Evolutionary conservation across 2,797 vertebrate genomes (phyloP), one percentile per base, ranked within the genome.

Genomic region (Arvicola amphibius): DNA sequence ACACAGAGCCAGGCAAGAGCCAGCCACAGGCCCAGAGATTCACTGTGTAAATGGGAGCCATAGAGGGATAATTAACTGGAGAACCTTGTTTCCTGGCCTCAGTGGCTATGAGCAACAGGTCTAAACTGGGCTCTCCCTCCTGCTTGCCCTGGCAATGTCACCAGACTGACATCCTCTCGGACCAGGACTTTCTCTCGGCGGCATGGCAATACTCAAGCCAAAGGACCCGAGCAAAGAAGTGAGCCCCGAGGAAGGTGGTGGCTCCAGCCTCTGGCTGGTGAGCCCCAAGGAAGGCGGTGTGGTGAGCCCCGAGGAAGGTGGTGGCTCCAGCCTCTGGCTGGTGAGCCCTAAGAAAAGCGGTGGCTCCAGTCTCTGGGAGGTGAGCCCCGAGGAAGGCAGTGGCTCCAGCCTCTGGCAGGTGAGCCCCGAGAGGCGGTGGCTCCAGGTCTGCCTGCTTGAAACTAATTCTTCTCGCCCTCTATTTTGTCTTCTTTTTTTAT

Each of bases 1-100:
- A 59, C 78, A 59, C 90, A 27, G 79, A 90, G 73, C 53, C 74
- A 37, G 53, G 53, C 67, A 40, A 48, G 17, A 32, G 40, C 59
- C 37, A 88, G 53, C 23, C 34, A 13, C 53, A 17, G 63, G 46
- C 25, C 46, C 6, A 40, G 46, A 73, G 11, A 61, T 37, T 46
- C 40, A 19, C 63, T 11, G 40, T 23, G 29, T 2, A 51, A 78
- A 10, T 6, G 14, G 56, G 59, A 79, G 12, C 65, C 51, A 7
- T 27, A 0, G 1, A 17, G 32, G 48, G 21, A 63, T 21, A 43
- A 21, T 13, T 0, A 0, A 34, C 27, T 9, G 29, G 1, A 21
- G 9, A 6, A 43, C 76, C 76, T 7, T 6, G 34, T 73, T 40
- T 14, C 43, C 43, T 6, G 12, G 46, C 79, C 77, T 43, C 40